Percentiles rank a stretch among this genome's conserved stretches.
Evolutionary conservation across 2,888 invertebrate genomes (phyloP).

Genomic region (Iphiclides podalirius): DNA sequence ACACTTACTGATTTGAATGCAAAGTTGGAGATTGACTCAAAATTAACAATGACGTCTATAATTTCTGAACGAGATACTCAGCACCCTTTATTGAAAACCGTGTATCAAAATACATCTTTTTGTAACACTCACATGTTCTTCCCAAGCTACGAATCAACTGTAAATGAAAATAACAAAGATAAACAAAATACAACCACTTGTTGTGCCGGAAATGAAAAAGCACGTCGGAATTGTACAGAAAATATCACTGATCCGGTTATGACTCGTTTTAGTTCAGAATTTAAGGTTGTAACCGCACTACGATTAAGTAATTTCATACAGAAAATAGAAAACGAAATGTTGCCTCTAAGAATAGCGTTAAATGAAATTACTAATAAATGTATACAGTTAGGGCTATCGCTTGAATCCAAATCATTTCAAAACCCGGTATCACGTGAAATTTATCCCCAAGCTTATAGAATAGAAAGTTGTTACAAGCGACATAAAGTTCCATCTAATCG

Average conservation of each 20-base stretch:
- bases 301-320: slow-evolving; percentile 48
- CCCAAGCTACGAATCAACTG: too few relatives aligned
- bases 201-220: not conserved
- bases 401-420: slow-evolving; percentile 12
- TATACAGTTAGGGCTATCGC: slow-evolving; percentile 39
- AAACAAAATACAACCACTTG: not conserved
- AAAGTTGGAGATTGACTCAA: slow-evolving; percentile 27
- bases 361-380: slow-evolving; percentile 55
- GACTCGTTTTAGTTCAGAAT: slow-evolving; percentile 7
- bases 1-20: slow-evolving; percentile 22
- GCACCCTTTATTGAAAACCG: not conserved
- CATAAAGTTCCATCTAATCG: slow-evolving; percentile 49
- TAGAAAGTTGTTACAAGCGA: slow-evolving; percentile 26
- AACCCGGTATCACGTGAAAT: not conserved
- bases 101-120: slow-evolving; percentile 22
- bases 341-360: slow-evolving; percentile 54
- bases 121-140: slow-evolving; percentile 26
- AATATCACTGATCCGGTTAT: not conserved
- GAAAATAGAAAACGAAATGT: slow-evolving; percentile 55
- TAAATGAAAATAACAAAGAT: slow-evolving; percentile 11
- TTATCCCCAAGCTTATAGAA: not conserved
- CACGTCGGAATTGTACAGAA: not conserved
- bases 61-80: slow-evolving; percentile 34
- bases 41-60: slow-evolving; percentile 46
- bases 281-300: slow-evolving; percentile 43